A percentile compares a stretch with the other conserved stretches of the same genome.
Evolutionary conservation across 2,113 vertebrate genomes (phyloP).

Genomic region (Oreotrochilus melanogaster): DNA sequence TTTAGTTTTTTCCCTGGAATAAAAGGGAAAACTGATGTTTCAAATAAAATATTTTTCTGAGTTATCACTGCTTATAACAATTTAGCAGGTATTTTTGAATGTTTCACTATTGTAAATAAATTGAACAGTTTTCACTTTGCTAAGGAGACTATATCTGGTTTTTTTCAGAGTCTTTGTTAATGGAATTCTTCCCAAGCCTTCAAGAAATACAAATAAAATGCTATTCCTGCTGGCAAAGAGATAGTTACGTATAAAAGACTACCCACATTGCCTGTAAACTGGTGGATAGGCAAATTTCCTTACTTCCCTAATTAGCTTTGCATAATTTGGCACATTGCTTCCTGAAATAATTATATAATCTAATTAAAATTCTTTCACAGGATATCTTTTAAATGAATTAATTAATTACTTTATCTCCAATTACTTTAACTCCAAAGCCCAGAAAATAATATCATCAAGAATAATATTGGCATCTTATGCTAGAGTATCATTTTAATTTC

Average conservation of each 20-base stretch:
- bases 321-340: slow-evolving; percentile 21
- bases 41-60: not conserved
- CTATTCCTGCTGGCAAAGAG: slow-evolving; percentile 17
- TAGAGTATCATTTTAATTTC: not conserved
- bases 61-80: not conserved
- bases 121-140: not conserved
- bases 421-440: slow-evolving; percentile 20
- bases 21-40: not conserved
- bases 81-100: not conserved
- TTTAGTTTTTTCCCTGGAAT: not conserved
- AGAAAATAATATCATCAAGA: slow-evolving; percentile 33
- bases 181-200: not conserved
- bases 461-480: not conserved
- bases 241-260: slow-evolving; percentile 38
- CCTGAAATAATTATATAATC: slow-evolving; percentile 58
- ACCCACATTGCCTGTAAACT: not conserved
- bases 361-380: slow-evolving; percentile 46
- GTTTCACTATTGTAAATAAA: not conserved
- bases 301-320: slow-evolving; percentile 35
- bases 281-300: not conserved
- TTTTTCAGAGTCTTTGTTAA: not conserved
- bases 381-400: slow-evolving; percentile 46
- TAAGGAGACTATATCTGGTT: not conserved
- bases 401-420: slow-evolving; percentile 47
- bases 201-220: slow-evolving; percentile 34